These are phyloP conservation scores for Microhierax caerulescens DNA, from an alignment of 2,797 vertebrate genomes.

Conservation along the genomic window DNA sequence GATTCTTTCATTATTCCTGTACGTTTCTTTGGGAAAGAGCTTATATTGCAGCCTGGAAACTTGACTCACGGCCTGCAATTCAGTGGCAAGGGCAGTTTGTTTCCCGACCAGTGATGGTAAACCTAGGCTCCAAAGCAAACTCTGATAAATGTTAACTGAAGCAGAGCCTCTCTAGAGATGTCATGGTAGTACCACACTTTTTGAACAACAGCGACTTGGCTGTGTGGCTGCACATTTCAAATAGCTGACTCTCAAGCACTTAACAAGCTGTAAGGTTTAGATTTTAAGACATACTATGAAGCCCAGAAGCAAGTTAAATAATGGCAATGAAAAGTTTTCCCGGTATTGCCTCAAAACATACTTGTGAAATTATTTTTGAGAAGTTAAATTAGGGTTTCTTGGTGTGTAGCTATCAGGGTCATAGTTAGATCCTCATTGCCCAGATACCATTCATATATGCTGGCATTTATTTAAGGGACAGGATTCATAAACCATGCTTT, in stretches of 20 bases:
- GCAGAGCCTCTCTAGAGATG: not conserved
- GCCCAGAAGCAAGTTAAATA: not conserved
- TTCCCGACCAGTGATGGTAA: not conserved
- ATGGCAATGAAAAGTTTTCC: not conserved
- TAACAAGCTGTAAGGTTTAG: too few relatives aligned
- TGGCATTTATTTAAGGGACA: not conserved
- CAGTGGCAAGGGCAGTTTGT: not conserved
- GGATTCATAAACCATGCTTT: not conserved
- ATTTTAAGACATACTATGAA: not conserved
- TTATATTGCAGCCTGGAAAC: not conserved
- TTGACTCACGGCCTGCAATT: not conserved
- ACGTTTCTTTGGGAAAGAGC: not conserved
- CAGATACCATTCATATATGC: not conserved
- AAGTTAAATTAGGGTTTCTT: not conserved
- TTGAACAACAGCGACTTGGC: not conserved
- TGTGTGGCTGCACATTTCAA: not conserved
- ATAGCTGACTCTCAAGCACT: not conserved
- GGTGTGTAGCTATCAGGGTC: not conserved
- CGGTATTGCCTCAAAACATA: not conserved
- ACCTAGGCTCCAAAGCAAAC: not conserved
- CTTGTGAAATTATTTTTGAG: not conserved
- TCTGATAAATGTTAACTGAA: not conserved
- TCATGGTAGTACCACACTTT: not conserved
- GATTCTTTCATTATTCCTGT: slow-evolving; percentile 45
- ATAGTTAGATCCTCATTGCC: not conserved